Base-by-base conservation (phyloP, 2,113 vertebrate genomes). In the Catagonus wagneri region DNA sequence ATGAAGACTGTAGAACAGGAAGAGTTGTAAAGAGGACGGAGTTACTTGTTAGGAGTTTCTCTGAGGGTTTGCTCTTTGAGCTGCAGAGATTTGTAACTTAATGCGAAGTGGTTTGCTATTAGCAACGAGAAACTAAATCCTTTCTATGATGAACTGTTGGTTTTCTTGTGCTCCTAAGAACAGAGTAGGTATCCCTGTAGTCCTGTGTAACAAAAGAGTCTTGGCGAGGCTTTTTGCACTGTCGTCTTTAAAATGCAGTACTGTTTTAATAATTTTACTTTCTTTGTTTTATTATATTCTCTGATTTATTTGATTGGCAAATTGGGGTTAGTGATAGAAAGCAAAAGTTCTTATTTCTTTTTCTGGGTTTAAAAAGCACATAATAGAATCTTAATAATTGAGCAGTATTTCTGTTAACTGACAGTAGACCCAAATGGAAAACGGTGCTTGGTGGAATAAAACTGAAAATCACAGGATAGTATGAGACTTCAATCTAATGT, bases 91-190 rank as follows among this genome's bases (percentile, higher is more conserved):
- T 87, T 76, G 95, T 90, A 75, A 84, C 83, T 95, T 34, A 94
- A 65, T 74, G 97, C 3, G 0, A 36, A 90, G 15, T 7, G 11
- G 58, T 19, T 66, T 39, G 83, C 93, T 92, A 2, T 97, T 79
- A 89, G 96, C 92, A 88, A 86, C 83, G 0, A 44, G 90, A 75
- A 88, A 96, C 98, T 97, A 94, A 97, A 97, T 65, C 98, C 98
- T 96, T 65, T 83, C 98, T 97, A 99, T 94, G 97, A 99, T 99
- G 99, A 99, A 98, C 98, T 99, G 99, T 89, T 99, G 99, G 99
- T 98, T 99, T 96, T 99, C 99, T 89, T 99, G 99, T 98, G 99
- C 99, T 89, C 98, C 99, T 52, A 98, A 97, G 97, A 99, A 99
- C 98, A 95, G 98, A 96, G 99, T 99, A 99, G 98, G 99, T 99